Evolutionary conservation across 2,888 invertebrate genomes (phyloP).

Genomic region (Catocala nupta): DNA sequence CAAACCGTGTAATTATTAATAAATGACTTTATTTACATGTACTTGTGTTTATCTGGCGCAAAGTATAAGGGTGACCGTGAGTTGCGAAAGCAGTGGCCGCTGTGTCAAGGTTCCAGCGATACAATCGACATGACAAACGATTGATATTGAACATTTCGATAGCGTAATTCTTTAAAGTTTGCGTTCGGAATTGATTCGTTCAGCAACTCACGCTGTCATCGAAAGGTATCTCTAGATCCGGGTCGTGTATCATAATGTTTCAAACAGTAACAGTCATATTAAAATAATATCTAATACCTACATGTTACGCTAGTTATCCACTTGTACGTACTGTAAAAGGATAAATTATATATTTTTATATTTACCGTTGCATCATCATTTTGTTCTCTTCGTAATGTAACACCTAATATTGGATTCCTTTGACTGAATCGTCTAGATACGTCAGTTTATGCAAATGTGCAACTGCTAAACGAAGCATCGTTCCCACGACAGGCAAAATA

Average conservation of each 20-base stretch:
- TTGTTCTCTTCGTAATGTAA: too few relatives aligned
- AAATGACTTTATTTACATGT: slow-evolving; percentile 47
- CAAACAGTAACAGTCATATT: too few relatives aligned
- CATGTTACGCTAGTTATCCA: too few relatives aligned
- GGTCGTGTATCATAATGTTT: not conserved
- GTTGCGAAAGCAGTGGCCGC: slow-evolving; percentile 69
- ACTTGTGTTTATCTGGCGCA: slow-evolving; percentile 56
- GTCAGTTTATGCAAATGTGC: too few relatives aligned
- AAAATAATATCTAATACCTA: too few relatives aligned
- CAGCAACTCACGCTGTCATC: not conserved
- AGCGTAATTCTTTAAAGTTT: slow-evolving; percentile 29
- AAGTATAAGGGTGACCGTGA: slow-evolving; percentile 69
- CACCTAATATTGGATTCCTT: too few relatives aligned
- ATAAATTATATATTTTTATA: too few relatives aligned
- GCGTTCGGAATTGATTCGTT: slow-evolving; percentile 27
- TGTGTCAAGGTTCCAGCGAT: slow-evolving; percentile 72
- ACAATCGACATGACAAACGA: slow-evolving; percentile 55
- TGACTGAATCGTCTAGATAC: too few relatives aligned
- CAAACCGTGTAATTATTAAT: slow-evolving; percentile 48
- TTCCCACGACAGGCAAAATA: too few relatives aligned
- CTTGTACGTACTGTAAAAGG: too few relatives aligned
- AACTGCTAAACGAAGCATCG: too few relatives aligned
- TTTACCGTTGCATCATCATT: too few relatives aligned
- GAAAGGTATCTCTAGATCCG: slow-evolving; percentile 2
- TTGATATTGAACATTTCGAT: slow-evolving; percentile 50